Percentiles rank a stretch among this genome's conserved stretches.
phyloP scores from a whole-genome alignment of 2,797 vertebrate genomes.

The Neosalanx taihuensis region DNA sequence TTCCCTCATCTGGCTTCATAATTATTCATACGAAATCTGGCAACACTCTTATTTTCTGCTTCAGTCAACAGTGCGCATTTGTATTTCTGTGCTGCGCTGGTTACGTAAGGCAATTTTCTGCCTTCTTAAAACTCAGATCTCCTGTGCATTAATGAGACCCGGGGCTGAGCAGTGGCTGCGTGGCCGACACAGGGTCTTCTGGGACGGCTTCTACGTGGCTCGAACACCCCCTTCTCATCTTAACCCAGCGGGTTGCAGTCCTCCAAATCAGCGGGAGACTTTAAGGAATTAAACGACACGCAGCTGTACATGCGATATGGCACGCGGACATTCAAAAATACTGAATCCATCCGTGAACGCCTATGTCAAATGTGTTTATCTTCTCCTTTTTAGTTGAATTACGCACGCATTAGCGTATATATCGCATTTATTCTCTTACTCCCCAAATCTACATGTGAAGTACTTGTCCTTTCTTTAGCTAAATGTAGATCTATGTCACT shows the following conservation, averaged over 20 bases:
- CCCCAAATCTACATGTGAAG: no score
- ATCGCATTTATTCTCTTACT: no score
- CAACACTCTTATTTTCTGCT: slow-evolving; percentile 99
- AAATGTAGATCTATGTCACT: not conserved
- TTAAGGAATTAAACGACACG: not conserved
- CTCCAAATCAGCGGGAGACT: slow-evolving; percentile 36
- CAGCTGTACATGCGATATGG: not conserved
- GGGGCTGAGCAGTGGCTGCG: slow-evolving; percentile 48
- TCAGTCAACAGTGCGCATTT: slow-evolving; percentile 98
- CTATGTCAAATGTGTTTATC: no score
- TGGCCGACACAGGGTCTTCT: not conserved
- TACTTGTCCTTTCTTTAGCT: no score
- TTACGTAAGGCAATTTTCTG: slow-evolving; percentile 87
- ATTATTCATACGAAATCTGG: slow-evolving; percentile 90
- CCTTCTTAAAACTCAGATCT: slow-evolving; percentile 80
- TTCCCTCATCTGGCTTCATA: slow-evolving; percentile 75
- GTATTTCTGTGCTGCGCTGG: slow-evolving; percentile 81
- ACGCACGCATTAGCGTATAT: no score
- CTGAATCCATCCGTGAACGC: no score
- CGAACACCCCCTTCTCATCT: not conserved
- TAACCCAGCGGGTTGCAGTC: not conserved
- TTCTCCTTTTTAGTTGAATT: no score
- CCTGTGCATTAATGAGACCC: slow-evolving; percentile 77
- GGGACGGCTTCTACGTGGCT: no score
- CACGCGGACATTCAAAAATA: not conserved